A percentile compares a stretch with the other conserved stretches of the same genome.
Evolutionary conservation across 2,797 vertebrate species (phyloP).

Genomic region (Melanotaenia pygmaea): DNA sequence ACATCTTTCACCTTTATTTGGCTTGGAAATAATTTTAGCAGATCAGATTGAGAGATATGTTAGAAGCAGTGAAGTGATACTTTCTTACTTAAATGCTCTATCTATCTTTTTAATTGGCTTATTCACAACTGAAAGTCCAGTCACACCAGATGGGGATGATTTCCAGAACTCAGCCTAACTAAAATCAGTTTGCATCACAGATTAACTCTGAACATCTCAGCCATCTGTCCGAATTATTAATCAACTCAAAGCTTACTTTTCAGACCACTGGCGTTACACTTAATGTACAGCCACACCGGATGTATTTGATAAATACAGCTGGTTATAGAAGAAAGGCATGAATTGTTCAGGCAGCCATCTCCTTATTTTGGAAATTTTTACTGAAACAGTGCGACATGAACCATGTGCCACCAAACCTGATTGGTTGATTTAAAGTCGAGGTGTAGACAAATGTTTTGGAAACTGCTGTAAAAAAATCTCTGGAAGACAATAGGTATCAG

Average conservation of each 20-base stretch:
- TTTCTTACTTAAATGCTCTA: not conserved
- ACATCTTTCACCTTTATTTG: not conserved
- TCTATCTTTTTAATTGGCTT: not conserved
- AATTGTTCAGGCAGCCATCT: not conserved
- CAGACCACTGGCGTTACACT: not conserved
- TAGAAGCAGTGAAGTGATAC: not conserved
- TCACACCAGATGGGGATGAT: constrained; percentile 2
- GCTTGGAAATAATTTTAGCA: not conserved
- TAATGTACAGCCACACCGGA: not conserved
- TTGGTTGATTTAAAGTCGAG: not conserved
- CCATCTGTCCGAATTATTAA: constrained; percentile 22
- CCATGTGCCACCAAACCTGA: not conserved
- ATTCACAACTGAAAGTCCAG: not conserved
- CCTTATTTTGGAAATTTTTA: not conserved
- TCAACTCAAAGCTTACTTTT: not conserved
- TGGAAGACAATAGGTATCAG: not conserved
- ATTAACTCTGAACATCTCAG: not conserved
- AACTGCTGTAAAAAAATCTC: not conserved
- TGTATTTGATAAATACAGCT: not conserved
- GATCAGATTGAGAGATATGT: not conserved
- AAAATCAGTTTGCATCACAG: not conserved
- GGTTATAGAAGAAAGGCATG: not conserved
- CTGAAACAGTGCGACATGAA: not conserved
- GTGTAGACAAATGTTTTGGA: not conserved
- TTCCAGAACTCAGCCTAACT: not conserved